Evolutionary conservation across 2,888 invertebrate species (phyloP).

Genomic region (Platerodrilus igneus): DNA sequence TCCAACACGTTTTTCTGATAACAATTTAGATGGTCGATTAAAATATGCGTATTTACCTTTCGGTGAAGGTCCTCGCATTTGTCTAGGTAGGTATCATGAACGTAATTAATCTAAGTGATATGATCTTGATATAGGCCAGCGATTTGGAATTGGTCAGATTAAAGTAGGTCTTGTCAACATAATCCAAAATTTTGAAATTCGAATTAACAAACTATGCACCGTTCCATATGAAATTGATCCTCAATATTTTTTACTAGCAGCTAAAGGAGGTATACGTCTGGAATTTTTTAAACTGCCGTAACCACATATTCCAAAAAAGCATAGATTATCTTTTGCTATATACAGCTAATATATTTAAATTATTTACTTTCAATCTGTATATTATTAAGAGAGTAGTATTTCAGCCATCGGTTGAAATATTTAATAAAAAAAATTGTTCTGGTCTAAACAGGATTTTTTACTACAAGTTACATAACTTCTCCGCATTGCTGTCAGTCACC

Average conservation of each 20-base stretch:
- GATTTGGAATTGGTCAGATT: constrained; percentile 36
- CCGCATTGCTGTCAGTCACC: too few relatives aligned
- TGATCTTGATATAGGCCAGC: constrained; percentile 28
- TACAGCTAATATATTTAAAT: too few relatives aligned
- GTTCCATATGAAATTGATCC: constrained; percentile 32
- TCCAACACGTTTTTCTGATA: constrained; percentile 43
- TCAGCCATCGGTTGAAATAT: too few relatives aligned
- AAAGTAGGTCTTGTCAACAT: constrained; percentile 43
- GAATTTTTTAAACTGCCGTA: too few relatives aligned
- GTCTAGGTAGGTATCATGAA: constrained; percentile 5
- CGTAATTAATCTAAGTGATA: constrained; percentile 1
- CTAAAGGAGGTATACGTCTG: constrained; percentile 33
- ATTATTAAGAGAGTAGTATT: too few relatives aligned
- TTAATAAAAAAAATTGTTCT: too few relatives aligned
- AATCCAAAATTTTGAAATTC: constrained; percentile 38
- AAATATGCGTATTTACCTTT: constrained; percentile 35
- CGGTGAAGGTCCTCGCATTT: constrained; percentile 35
- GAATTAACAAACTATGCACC: constrained; percentile 34
- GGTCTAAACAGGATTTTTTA: too few relatives aligned
- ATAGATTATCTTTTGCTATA: too few relatives aligned
- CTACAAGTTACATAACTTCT: too few relatives aligned
- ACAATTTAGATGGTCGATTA: constrained; percentile 32
- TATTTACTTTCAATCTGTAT: too few relatives aligned
- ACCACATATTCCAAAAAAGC: too few relatives aligned
- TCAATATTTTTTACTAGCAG: constrained; percentile 25